Percentiles rank a stretch among this genome's conserved stretches.
Evolutionary conservation across 2,888 invertebrate species (phyloP).

Genomic region (Lomographa bimaculata): DNA sequence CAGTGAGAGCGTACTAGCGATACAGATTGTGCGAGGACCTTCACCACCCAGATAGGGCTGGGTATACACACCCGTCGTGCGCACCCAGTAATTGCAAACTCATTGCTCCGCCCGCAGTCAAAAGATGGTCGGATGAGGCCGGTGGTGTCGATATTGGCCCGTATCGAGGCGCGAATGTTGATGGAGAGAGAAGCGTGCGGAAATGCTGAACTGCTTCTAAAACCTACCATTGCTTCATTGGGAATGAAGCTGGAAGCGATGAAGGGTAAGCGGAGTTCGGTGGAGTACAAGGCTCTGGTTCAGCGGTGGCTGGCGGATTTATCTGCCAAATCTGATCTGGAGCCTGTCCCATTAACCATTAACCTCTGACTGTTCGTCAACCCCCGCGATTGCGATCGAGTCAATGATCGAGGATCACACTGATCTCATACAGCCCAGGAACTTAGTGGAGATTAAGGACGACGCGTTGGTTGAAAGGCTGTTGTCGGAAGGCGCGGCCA

Average conservation of each 20-base stretch:
- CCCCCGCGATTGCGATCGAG: too few species aligned
- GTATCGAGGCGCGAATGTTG: background rate
- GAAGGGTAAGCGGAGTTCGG: background rate
- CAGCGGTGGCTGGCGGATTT: too few species aligned
- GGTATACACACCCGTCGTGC: conserved; percentile 1
- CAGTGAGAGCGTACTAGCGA: conserved; percentile 7
- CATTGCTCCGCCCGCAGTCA: background rate
- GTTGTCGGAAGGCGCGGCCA: too few species aligned
- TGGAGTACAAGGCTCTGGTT: background rate
- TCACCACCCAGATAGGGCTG: background rate
- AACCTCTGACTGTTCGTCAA: too few species aligned
- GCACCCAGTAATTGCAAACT: background rate
- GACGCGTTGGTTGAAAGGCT: too few species aligned
- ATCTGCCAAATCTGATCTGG: too few species aligned
- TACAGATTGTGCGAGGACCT: background rate
- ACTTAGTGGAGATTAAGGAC: too few species aligned
- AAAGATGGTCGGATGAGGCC: background rate
- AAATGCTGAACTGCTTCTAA: background rate
- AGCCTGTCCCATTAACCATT: too few species aligned
- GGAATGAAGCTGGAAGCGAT: background rate
- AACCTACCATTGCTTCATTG: background rate
- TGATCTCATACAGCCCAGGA: too few species aligned
- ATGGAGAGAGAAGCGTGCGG: background rate
- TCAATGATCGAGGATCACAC: too few species aligned
- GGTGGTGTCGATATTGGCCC: background rate